Evolutionary conservation across 2,113 vertebrate species (phyloP).

Genomic region (Lontra canadensis): DNA sequence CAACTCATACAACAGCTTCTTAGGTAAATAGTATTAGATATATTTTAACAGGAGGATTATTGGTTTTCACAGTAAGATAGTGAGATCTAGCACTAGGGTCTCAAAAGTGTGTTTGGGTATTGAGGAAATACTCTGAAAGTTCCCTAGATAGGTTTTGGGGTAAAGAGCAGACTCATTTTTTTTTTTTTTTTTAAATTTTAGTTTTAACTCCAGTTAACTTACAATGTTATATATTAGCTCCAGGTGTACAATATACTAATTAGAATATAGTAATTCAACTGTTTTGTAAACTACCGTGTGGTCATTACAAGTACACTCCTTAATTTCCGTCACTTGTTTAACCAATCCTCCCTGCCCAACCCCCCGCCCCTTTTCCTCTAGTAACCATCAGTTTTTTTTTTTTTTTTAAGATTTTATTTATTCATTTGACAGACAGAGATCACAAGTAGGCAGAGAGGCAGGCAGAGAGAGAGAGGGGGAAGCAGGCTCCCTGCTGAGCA

Average conservation of each 20-base stretch:
- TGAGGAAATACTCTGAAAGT: neutral
- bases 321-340: neutral
- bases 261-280: neutral
- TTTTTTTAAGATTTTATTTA: too few species aligned
- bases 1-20: constrained; percentile 97
- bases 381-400: neutral
- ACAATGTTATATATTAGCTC: neutral
- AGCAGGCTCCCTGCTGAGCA: too few species aligned
- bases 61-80: neutral
- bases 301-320: neutral
- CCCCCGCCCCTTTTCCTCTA: neutral
- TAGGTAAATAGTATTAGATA: constrained; percentile 84
- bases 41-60: neutral
- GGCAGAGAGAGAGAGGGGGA: too few species aligned
- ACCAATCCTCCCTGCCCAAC: neutral
- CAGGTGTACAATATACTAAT: neutral
- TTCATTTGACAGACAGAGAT: too few species aligned
- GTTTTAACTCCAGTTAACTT: neutral
- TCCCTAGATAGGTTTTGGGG: neutral
- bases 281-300: neutral
- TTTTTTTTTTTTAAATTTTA: neutral
- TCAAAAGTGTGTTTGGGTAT: neutral
- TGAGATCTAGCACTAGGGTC: neutral
- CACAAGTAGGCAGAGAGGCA: too few species aligned
- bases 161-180: neutral